Evolutionary conservation across 2,888 invertebrate species (phyloP), one percentile per base, ranked within the genome.

Genomic region (Leptinotarsa juncta): DNA sequence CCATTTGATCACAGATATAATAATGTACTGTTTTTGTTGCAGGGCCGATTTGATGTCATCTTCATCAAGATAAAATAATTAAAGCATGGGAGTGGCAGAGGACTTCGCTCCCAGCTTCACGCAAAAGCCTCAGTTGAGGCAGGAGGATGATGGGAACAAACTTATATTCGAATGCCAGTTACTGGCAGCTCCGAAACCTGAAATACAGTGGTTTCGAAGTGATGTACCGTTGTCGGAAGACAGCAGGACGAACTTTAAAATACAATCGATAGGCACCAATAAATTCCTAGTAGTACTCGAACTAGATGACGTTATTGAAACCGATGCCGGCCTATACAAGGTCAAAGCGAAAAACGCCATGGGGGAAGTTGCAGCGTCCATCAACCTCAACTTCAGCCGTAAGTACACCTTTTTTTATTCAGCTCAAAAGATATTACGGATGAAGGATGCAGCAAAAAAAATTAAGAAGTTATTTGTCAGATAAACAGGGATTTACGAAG

Each of bases 71-170:
- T 86, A 85, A 82, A 82, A 82, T 82, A 78, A 67, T 79, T 71
- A 82, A 83, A 87, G 86, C 84, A 95, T 95, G 94, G 95, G 95
- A 92, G 94, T 94, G 90, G 92, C 94, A 88, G 97, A 97, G 90
- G 97, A 97, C 90, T 95, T 97, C 91, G 97, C 98, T 90, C 98
- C 98, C 89, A 97, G 97, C 92, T 98, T 98, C 92, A 96, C 97
- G 83, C 97, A 97, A 91, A 98, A 98, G 93, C 98, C 98, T 81
- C 96, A 96, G 89, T 93, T 98, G 85, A 92, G 97, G 83, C 97
- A 98, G 89, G 98, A 98, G 88, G 97, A 97, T 88, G 97, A 97
- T 88, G 97, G 97, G 85, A 97, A 97, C 90, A 94, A 96, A 86
- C 92, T 97, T 87, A 93, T 97, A 85, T 97, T 97, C 90, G 97